Percentiles rank a stretch among this genome's conserved stretches.
Conservation (phyloP, 2,888 invertebrate genomes). For the Chrysopilus asiliformis region DNA sequence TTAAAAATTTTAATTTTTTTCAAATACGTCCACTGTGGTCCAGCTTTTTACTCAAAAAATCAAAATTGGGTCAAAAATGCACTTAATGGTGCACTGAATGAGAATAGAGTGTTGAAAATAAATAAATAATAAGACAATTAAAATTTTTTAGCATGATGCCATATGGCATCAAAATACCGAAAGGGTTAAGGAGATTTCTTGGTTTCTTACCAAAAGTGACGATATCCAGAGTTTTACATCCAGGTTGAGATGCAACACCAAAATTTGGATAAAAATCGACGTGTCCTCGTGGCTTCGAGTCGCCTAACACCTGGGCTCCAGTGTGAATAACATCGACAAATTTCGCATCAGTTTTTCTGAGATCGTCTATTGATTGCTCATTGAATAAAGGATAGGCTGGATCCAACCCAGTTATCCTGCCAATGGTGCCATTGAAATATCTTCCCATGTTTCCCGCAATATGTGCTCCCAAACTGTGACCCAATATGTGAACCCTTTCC, state of each 20-base stretch:
- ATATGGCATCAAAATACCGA: too few species aligned
- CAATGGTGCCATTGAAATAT: conserved; percentile 27
- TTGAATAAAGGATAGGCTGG: conserved; percentile 33
- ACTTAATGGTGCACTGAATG: too few species aligned
- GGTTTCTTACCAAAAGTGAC: conserved; percentile 19
- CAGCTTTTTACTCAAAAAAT: too few species aligned
- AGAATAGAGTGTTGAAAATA: too few species aligned
- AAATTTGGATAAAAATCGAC: conserved; percentile 33
- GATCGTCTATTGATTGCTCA: conserved; percentile 22
- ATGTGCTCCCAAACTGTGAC: conserved; percentile 34
- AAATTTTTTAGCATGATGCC: too few species aligned
- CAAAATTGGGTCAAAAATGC: too few species aligned
- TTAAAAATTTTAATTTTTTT: too few species aligned
- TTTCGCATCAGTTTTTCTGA: conserved; percentile 22
- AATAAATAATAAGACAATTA: too few species aligned
- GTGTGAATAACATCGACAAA: conserved; percentile 35
- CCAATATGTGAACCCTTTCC: conserved; percentile 26
- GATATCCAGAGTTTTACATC: conserved; percentile 25
- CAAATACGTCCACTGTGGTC: too few species aligned
- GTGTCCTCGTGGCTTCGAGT: conserved; percentile 26
- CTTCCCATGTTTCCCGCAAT: conserved; percentile 28
- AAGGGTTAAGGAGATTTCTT: background rate
- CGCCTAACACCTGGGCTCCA: conserved; percentile 29
- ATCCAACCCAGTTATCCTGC: conserved; percentile 31
- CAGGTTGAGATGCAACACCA: conserved; percentile 28